Conservation (phyloP, 30 jellyfish, hydroid and myxozoan genomes). For the Pelagia noctiluca region DNA sequence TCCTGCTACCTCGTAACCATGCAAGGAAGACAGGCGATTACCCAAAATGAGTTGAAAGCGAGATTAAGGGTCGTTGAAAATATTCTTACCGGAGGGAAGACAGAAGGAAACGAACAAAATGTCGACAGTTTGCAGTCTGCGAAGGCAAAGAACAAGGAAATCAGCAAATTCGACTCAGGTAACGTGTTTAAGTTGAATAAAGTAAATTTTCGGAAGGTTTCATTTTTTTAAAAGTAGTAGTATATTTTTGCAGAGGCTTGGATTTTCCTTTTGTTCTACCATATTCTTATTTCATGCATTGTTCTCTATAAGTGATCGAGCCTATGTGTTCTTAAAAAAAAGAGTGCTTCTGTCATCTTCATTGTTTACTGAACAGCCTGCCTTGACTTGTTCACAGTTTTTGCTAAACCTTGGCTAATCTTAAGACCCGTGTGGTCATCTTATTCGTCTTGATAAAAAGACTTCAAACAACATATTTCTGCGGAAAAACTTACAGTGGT, state of each 20-base stretch:
- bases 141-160: not conserved
- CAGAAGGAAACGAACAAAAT: not conserved
- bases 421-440: slow-evolving; percentile 1
- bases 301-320: not conserved
- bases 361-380: too few relatives aligned
- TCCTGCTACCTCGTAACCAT: not conserved
- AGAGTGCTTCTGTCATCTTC: too few relatives aligned
- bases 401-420: not conserved
- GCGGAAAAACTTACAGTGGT: slow-evolving; percentile 2
- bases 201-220: not conserved
- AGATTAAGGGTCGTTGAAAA: not conserved
- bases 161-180: not conserved
- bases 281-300: not conserved
- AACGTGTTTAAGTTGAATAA: not conserved
- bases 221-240: too few relatives aligned
- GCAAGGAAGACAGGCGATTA: slow-evolving; percentile 1
- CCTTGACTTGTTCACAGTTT: slow-evolving; percentile 1
- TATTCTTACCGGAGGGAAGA: slow-evolving; percentile 1
- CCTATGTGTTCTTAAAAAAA: too few relatives aligned
- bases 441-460: not conserved
- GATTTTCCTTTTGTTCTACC: not conserved
- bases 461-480: not conserved
- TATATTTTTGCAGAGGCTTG: too few relatives aligned
- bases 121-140: slow-evolving; percentile 1
- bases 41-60: slow-evolving; percentile 1